Percentiles rank a stretch among this genome's conserved stretches.
Evolutionary conservation across 1,140 invertebrate species (phyloP).

Genomic region (Mercenaria mercenaria): DNA sequence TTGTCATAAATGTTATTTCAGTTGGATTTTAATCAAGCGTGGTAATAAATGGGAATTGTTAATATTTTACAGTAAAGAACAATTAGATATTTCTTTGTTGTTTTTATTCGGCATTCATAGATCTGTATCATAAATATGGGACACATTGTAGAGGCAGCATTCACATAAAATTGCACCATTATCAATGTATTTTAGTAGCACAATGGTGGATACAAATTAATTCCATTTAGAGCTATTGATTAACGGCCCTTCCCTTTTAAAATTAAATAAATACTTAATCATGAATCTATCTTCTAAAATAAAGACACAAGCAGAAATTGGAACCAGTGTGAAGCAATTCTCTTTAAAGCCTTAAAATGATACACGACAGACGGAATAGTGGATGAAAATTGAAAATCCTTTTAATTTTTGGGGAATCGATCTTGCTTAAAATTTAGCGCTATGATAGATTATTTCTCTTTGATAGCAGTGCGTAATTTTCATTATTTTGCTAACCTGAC

Average conservation of each 20-base stretch:
- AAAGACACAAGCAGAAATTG: not conserved
- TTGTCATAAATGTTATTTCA: not conserved
- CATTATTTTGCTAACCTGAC: no score
- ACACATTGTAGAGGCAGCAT: not conserved
- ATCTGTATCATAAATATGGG: not conserved
- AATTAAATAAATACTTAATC: no score
- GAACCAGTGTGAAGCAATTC: no score
- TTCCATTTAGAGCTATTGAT: not conserved
- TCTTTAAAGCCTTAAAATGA: no score
- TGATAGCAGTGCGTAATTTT: no score
- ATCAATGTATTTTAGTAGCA: not conserved
- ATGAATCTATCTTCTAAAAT: not conserved
- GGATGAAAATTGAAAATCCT: no score
- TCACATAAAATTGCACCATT: not conserved
- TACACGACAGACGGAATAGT: no score
- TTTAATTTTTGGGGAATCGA: no score
- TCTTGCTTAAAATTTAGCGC: no score
- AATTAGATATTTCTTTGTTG: conserved; percentile 21
- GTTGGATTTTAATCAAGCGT: not conserved
- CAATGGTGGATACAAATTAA: not conserved
- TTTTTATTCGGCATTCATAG: conserved; percentile 1
- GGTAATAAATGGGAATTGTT: conserved; percentile 8
- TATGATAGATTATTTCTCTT: no score
- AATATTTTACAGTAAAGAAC: conserved; percentile 27
- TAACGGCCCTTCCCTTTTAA: no score